Conservation (phyloP, 53 echinoderm and acorn worm species). For the Antedon mediterranea region DNA sequence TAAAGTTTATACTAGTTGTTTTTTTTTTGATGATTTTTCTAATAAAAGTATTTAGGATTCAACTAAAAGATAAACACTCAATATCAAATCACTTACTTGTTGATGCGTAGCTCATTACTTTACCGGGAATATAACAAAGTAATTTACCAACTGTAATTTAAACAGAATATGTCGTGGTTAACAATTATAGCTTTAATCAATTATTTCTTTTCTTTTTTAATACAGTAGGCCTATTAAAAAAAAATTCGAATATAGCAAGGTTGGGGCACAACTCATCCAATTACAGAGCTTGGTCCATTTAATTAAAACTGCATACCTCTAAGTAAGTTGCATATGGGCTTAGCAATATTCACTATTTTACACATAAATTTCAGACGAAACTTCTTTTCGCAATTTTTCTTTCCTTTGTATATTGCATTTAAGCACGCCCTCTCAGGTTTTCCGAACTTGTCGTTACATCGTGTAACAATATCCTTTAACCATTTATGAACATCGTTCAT, state of each 20-base stretch:
- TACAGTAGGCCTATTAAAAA: too few relatives aligned
- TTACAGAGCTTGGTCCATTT: too few relatives aligned
- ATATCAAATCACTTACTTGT: not conserved
- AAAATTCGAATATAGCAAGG: too few relatives aligned
- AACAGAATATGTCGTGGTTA: not conserved
- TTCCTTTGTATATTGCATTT: conserved; percentile 7
- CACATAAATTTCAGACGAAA: conserved; percentile 7
- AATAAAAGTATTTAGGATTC: too few relatives aligned
- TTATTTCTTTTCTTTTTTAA: too few relatives aligned
- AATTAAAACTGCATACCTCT: conserved; percentile 23
- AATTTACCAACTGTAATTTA: conserved; percentile 45
- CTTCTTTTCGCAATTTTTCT: conserved; percentile 11
- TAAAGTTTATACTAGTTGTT: too few relatives aligned
- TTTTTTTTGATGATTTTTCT: too few relatives aligned
- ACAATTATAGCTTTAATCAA: too few relatives aligned
- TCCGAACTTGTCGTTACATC: conserved; percentile 39
- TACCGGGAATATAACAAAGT: conserved; percentile 30
- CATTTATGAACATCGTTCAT: conserved; percentile 47
- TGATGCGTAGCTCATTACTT: conserved; percentile 9
- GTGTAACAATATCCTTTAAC: conserved; percentile 30
- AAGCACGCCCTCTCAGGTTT: conserved; percentile 30
- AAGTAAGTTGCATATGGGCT: conserved; percentile 23
- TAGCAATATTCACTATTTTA: conserved; percentile 17
- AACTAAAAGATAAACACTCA: too few relatives aligned
- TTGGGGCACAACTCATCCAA: too few relatives aligned